Percentiles rank a stretch among this genome's conserved stretches.
Conservation (phyloP, 1,140 invertebrate genomes). For the Caerostris extrusa region DNA sequence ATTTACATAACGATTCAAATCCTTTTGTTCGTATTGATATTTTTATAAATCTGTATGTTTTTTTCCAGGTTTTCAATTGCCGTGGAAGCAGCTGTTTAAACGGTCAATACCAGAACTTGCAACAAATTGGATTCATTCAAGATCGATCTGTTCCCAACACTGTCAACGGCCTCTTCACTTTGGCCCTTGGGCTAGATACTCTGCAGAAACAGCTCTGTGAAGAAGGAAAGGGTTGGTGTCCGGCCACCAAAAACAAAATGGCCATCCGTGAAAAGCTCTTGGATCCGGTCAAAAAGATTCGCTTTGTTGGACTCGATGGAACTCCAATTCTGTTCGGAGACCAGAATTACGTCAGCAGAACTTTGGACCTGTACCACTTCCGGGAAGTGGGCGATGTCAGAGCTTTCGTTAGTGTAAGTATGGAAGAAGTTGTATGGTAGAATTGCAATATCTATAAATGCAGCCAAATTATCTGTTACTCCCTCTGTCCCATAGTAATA, state of each 20-base stretch:
- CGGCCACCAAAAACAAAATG: constrained; percentile 78
- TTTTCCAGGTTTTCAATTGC: constrained; percentile 78
- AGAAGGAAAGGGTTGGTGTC: constrained; percentile 79
- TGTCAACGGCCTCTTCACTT: constrained; percentile 81
- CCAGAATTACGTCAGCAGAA: constrained; percentile 77
- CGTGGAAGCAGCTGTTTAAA: constrained; percentile 79
- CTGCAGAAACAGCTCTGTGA: constrained; percentile 80
- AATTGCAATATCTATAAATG: no score
- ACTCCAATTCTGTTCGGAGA: constrained; percentile 78
- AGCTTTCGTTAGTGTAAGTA: constrained; percentile 74
- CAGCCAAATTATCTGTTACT: no score
- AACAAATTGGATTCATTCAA: constrained; percentile 72
- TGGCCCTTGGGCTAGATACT: constrained; percentile 79
- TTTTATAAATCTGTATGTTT: not conserved
- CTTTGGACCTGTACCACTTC: constrained; percentile 79
- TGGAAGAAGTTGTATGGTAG: not conserved
- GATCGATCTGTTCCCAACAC: constrained; percentile 80
- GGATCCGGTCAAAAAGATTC: constrained; percentile 78
- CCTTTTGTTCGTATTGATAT: not conserved
- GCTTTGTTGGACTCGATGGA: constrained; percentile 79
- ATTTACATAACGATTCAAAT: not conserved
- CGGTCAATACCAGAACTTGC: not conserved
- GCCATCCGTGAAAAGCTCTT: constrained; percentile 79
- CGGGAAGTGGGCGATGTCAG: constrained; percentile 65
- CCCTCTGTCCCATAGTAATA: no score